phyloP scores from a whole-genome alignment of 2,888 invertebrate species.

The Sclerodermus sp. region DNA sequence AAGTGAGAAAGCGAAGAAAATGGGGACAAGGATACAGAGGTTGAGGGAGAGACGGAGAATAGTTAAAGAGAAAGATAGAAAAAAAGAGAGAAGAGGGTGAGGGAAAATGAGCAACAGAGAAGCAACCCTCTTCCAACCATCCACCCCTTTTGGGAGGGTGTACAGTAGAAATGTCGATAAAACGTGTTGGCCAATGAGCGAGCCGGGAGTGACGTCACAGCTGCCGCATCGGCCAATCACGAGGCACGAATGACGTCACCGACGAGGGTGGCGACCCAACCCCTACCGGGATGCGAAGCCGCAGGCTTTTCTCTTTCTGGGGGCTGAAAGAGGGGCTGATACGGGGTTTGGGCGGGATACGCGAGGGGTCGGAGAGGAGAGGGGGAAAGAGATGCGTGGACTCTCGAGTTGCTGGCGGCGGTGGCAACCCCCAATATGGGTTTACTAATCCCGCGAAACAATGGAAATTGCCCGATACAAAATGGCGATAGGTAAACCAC shows the following conservation, averaged over 20 bases:
- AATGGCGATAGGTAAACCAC: slow-evolving; percentile 41
- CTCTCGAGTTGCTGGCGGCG: slow-evolving; percentile 30
- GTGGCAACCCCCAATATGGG: slow-evolving; percentile 45
- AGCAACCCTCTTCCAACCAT: neutral
- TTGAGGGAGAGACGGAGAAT: neutral
- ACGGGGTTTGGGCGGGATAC: neutral
- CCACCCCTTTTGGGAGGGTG: slow-evolving; percentile 8
- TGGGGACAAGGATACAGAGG: neutral
- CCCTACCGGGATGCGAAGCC: slow-evolving; percentile 35
- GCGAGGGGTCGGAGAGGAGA: neutral
- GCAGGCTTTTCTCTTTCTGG: slow-evolving; percentile 46
- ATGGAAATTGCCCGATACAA: slow-evolving; percentile 43
- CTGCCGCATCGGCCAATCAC: slow-evolving; percentile 49
- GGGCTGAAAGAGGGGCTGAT: slow-evolving; percentile 14
- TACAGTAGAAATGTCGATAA: slow-evolving; percentile 54
- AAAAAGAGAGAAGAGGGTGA: neutral
- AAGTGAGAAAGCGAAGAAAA: neutral
- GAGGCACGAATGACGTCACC: slow-evolving; percentile 46
- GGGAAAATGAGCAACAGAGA: slow-evolving; percentile 3
- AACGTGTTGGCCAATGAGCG: slow-evolving; percentile 54
- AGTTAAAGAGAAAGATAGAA: neutral
- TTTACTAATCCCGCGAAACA: slow-evolving; percentile 49
- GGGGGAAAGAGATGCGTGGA: neutral
- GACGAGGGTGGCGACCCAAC: slow-evolving; percentile 43
- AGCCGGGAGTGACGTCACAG: slow-evolving; percentile 50